Evolutionary conservation across 2,888 invertebrate genomes (phyloP), one percentile per base, ranked within the genome.

Genomic region (Periphyllus acericola): DNA sequence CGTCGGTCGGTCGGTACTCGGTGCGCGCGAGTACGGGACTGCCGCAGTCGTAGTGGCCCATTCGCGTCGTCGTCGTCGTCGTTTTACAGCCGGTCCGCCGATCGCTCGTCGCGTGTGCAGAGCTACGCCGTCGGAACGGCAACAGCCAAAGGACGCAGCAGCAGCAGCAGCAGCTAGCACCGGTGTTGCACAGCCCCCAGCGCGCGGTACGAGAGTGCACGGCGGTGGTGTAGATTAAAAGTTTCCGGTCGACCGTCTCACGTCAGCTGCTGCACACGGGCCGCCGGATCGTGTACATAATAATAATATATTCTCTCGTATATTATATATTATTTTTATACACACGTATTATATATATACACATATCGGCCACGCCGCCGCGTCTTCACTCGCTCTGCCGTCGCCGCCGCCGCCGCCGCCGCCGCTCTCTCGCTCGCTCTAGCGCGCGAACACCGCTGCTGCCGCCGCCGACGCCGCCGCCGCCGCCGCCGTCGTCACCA

Each of bases 381-480:
- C 40, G 40, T 40, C 40, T 40, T 40, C 40, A 8, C 40, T 40
- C 40, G 40, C 40, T 40, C 40, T 40, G 40, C 84, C 32, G 34
- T 11, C 46, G 32, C 40, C 40, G 76, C 83, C 90, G 90, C n/a
- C n/a, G n/a, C n/a, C n/a, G n/a, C n/a, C n/a, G n/a, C n/a, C n/a
- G n/a, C 19, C 46, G 32, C 68, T 85, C 52, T 66, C 76, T 34
- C 78, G 34, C 71, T 79, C 71, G 75, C 68, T 36, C 85, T 85
- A 85, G 78, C 93, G 93, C 90, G 89, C 88, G 89, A 83, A 87
- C 85, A 40, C 40, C 40, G 76, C 83, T 90, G 90, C 90, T 89
- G 89, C 90, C 89, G 90, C 90, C 89, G 90, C 90, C 89, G 90
- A 89, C 90, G 90, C 89, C 89, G 90, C 90, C 89, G 89, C 90